Base-by-base conservation (phyloP, 2,888 invertebrate genomes). In the Apotomis betuletana region DNA sequence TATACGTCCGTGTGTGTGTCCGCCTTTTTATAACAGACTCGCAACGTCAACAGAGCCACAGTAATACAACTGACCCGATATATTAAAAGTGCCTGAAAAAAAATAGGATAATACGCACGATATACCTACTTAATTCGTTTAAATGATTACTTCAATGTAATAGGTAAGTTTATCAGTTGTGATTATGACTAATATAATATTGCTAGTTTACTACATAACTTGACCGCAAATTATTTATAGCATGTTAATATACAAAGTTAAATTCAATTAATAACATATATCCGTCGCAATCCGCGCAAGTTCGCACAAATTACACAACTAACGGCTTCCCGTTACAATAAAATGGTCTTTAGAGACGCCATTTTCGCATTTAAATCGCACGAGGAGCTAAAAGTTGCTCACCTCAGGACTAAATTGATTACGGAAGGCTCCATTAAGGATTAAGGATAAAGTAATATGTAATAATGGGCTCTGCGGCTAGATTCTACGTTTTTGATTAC, bases 341-440 rank as follows among this genome's bases (percentile, higher is more conserved):
- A 76, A 76, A 64, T 74, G 73, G 63, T 67, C 51, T 61, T 67
- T 51, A 62, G 15, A 57, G 61, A 51, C 46, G 62, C 67, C 79
- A 77, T 81, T 84, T 84, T 84, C 82, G 83, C 83, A 88, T 87
- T 85, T 82, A 86, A 87, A 86, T 81, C 76, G 75, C 78, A 80
- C 76, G 81, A 83, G 81, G 78, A 78, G 78, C 83, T 82, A 87
- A 85, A 89, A 89, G 88, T 87, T 82, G 90, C 87, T 90, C 87
- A 90, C 91, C 89, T 90, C 88, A 80, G 79, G 82, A 77, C 83
- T 82, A 85, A 88, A 87, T 87, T 85, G 84, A 83, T 80, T 81
- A 79, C 79, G 82, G 77, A 83, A 81, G 81, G 79, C 85, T 73
- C 71, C 74, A 68, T 62, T 63, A 70, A 68, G 8, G 1, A 64